Base-by-base conservation (phyloP, 2,888 invertebrate species). In the Anorthoa munda region DNA sequence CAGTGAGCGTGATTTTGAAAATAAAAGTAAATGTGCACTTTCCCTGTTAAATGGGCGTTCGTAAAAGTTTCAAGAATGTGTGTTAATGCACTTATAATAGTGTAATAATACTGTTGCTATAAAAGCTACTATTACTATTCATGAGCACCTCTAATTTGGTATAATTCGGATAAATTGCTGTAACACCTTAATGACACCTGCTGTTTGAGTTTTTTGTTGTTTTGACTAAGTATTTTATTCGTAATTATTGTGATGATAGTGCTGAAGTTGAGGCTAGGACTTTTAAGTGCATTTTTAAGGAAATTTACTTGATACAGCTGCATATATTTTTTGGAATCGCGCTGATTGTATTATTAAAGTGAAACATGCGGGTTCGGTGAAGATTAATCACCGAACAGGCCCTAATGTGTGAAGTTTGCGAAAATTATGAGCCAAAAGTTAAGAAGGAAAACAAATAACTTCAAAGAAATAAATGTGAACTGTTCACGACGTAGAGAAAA, bases 71-170 rank as follows among this genome's bases (percentile, higher is more conserved):
- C 39, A 77, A 75, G 82, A 81, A 84, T 85, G 79, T 85, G 67
- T 85, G 85, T 60, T 85, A 85, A 85, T 85, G 85, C 82, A 79
- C 73, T 71, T 85, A 75, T 85, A 85, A 85, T 85, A 72, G 75
- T 79, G 61, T 83, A 82, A 85, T 85, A 75, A 83, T 76, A 81
- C 77, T 76, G 74, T 82, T 82, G 64, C 55, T 72, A 68, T 85
- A 83, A 83, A 83, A 79, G 83, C 72, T 75, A 71, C 66, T 77
- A 78, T 82, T 80, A 84, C 61, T 76, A 83, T 84, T 80, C 80
- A 82, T 84, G 82, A 82, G 71, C 80, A 31, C 68, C 59, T 77
- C 75, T 81, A 79, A 85, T 83, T 85, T 79, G 68, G 75, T 81
- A 70, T 81, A 83, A 85, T 81, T 81, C 75, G 76, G 66, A 72